phyloP scores from a whole-genome alignment of 53 echinoderm and acorn worm genomes.

The Mesocentrotus franciscanus region DNA sequence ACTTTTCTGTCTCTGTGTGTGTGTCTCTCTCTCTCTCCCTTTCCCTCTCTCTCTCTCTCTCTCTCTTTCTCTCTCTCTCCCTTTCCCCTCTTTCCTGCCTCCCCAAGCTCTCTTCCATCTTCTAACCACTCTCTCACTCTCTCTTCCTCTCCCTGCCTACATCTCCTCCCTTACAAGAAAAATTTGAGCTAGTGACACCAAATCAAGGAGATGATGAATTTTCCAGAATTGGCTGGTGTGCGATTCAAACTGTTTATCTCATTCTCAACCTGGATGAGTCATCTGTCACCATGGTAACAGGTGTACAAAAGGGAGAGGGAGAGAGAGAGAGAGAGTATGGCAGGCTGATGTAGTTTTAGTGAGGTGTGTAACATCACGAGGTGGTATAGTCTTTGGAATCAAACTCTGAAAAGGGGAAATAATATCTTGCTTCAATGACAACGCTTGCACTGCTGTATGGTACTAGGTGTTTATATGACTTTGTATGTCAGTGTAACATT shows the following conservation, averaged over 20 bases:
- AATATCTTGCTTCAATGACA: background rate
- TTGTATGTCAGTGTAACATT: background rate
- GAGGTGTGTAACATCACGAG: conserved; percentile 10
- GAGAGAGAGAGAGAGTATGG: conserved; percentile 6
- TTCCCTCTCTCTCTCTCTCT: background rate
- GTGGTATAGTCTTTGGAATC: conserved; percentile 26
- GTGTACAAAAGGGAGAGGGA: conserved; percentile 18
- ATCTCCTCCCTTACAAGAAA: background rate
- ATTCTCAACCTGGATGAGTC: conserved; percentile 55
- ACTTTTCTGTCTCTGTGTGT: background rate
- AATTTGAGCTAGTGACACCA: background rate
- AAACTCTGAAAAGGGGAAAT: background rate
- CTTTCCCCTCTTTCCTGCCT: background rate
- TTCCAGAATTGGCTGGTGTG: conserved; percentile 17
- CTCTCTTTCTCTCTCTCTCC: background rate
- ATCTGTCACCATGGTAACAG: conserved; percentile 47
- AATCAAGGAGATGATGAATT: conserved; percentile 17
- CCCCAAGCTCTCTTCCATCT: background rate
- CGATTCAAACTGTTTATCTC: conserved; percentile 45
- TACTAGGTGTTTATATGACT: background rate
- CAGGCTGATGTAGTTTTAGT: conserved; percentile 7
- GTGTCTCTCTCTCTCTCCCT: background rate
- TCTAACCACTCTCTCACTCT: background rate
- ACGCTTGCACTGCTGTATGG: background rate
- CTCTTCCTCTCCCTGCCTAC: background rate